Percentiles rank a stretch among this genome's conserved stretches.
Evolutionary conservation across 2,888 invertebrate species (phyloP).

Genomic region (Serripes groenlandicus): DNA sequence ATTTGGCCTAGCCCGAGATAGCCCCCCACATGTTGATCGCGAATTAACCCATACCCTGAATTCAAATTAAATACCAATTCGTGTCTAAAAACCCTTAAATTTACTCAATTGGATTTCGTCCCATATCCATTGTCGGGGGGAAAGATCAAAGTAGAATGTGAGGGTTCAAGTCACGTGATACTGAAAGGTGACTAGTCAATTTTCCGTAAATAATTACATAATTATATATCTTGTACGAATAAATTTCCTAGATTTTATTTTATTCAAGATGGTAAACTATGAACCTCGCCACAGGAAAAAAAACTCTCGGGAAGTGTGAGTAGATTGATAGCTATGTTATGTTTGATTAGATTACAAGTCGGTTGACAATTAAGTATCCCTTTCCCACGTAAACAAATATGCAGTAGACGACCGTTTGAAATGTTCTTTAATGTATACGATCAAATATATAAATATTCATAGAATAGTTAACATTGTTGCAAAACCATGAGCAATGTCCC

Average conservation of each 20-base stretch:
- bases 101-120: constrained; percentile 59
- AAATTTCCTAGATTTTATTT: not conserved
- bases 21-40: constrained; percentile 4
- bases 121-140: constrained; percentile 35
- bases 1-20: not conserved
- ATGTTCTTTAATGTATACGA: no score
- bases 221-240: not conserved
- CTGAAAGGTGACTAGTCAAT: constrained; percentile 14
- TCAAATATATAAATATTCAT: no score
- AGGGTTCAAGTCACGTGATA: constrained; percentile 32
- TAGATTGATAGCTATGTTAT: no score
- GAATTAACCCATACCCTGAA: constrained; percentile 12
- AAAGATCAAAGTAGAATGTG: constrained; percentile 45
- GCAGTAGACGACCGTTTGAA: no score
- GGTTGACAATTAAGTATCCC: no score
- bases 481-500: no score
- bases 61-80: constrained; percentile 22
- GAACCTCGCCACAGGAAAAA: no score
- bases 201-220: constrained; percentile 15
- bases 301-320: no score
- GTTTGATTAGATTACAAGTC: no score
- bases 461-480: no score
- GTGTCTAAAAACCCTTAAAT: constrained; percentile 40
- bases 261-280: no score
- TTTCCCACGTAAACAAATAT: no score